Evolutionary conservation across 1,140 invertebrate genomes (phyloP).

Genomic region (Danaus plexippus): DNA sequence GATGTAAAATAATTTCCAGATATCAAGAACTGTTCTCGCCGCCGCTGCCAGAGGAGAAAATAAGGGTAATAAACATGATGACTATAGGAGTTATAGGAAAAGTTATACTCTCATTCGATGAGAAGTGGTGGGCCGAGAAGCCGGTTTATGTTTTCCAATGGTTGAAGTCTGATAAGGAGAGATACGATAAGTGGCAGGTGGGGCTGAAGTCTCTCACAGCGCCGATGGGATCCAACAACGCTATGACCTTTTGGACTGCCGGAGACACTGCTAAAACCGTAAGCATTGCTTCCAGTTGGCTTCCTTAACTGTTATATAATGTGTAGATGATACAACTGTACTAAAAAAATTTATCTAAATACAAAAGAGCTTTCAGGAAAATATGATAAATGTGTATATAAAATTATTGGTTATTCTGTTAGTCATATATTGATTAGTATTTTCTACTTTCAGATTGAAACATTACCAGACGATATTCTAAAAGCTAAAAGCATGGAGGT

Average conservation of each 20-base stretch:
- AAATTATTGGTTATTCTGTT: too few species aligned
- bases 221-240: conserved; percentile 23
- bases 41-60: conserved; percentile 35
- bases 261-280: conserved; percentile 38
- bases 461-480: conserved; percentile 42
- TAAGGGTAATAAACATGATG: conserved; percentile 33
- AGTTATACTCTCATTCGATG: conserved; percentile 34
- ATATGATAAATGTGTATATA: too few species aligned
- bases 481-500: conserved; percentile 39
- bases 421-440: too few species aligned
- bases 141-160: conserved; percentile 28
- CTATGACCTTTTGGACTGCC: conserved; percentile 41
- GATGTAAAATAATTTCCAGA: conserved; percentile 24
- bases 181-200: conserved; percentile 26
- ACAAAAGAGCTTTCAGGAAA: too few species aligned
- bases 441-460: conserved; percentile 40
- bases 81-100: conserved; percentile 45
- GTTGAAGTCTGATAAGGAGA: conserved; percentile 26
- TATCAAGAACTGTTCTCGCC: conserved; percentile 35
- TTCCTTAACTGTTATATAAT: too few species aligned
- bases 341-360: background rate
- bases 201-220: conserved; percentile 14
- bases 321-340: too few species aligned
- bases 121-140: conserved; percentile 24
- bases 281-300: conserved; percentile 7